phyloP scores from a whole-genome alignment of 2,888 invertebrate genomes.

The Drosophila barbarae region DNA sequence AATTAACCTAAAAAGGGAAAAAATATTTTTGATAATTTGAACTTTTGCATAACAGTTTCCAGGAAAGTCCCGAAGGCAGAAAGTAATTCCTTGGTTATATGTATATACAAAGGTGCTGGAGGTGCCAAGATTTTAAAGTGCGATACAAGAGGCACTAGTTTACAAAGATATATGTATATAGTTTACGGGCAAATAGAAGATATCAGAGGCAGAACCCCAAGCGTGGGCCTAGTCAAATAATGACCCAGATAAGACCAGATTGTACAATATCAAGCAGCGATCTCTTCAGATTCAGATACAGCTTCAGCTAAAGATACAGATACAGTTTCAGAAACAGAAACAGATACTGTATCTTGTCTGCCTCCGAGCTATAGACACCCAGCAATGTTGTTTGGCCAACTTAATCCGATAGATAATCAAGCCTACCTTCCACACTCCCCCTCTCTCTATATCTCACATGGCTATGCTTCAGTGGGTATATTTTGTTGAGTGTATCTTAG shows the following conservation, averaged over 20 bases:
- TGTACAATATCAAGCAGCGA: slow-evolving; percentile 47
- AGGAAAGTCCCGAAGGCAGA: not conserved
- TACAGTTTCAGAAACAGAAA: slow-evolving; percentile 12
- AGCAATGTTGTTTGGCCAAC: slow-evolving; percentile 32
- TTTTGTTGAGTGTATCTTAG: not conserved
- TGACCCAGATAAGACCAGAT: slow-evolving; percentile 63
- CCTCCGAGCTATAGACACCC: slow-evolving; percentile 16
- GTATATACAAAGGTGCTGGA: not conserved
- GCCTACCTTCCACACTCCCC: not conserved
- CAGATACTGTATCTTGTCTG: slow-evolving; percentile 16
- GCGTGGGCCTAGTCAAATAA: slow-evolving; percentile 56
- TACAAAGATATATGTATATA: slow-evolving; percentile 6
- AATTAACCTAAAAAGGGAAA: no score
- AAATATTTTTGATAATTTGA: no score
- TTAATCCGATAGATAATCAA: slow-evolving; percentile 16
- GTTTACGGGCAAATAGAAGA: slow-evolving; percentile 10
- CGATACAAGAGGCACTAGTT: slow-evolving; percentile 10
- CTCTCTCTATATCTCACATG: not conserved
- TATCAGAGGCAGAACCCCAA: slow-evolving; percentile 29
- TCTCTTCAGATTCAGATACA: slow-evolving; percentile 1
- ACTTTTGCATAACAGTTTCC: not conserved
- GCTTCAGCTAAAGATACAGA: not conserved
- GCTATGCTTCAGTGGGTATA: slow-evolving; percentile 13
- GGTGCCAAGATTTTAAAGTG: slow-evolving; percentile 30
- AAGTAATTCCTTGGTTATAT: not conserved